These are phyloP conservation scores for Drosophila kepulauana DNA, from an alignment of 1,140 invertebrate genomes.

Conservation along the genomic window DNA sequence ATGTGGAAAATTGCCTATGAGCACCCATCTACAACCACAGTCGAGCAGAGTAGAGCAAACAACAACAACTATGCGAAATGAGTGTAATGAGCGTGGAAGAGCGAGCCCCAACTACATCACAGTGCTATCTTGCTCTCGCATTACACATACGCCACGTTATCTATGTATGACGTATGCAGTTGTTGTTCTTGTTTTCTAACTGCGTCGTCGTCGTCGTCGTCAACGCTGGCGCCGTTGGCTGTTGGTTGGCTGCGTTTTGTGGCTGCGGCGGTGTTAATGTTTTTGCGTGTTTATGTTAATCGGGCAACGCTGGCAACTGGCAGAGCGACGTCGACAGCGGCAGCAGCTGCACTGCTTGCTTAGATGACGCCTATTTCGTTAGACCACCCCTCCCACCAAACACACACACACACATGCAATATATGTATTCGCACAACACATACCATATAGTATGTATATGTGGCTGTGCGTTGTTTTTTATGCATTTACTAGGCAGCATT, in stretches of 20 bases:
- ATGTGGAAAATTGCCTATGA: constrained; percentile 80
- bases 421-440: constrained; percentile 27
- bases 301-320: constrained; percentile 44
- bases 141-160: constrained; percentile 82
- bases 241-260: constrained; percentile 58
- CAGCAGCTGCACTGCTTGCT: constrained; percentile 55
- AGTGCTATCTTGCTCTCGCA: constrained; percentile 48
- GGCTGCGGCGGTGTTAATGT: constrained; percentile 74
- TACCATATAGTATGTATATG: constrained; percentile 6
- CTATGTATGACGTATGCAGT: constrained; percentile 70
- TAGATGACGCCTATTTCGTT: constrained; percentile 65
- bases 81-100: constrained; percentile 81
- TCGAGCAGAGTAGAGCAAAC: constrained; percentile 1
- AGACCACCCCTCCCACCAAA: constrained; percentile 26
- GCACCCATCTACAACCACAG: constrained; percentile 61
- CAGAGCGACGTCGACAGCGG: constrained; percentile 35
- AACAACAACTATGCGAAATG: constrained; percentile 75
- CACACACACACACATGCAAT: constrained; percentile 24
- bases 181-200: constrained; percentile 63
- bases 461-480: constrained; percentile 48
- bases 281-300: constrained; percentile 85
- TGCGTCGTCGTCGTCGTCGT: constrained; percentile 52
- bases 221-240: constrained; percentile 61
- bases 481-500: constrained; percentile 75
- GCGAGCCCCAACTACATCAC: constrained; percentile 44